phyloP scores from a whole-genome alignment of 2,797 vertebrate genomes.

The Gymnodraco acuticeps region DNA sequence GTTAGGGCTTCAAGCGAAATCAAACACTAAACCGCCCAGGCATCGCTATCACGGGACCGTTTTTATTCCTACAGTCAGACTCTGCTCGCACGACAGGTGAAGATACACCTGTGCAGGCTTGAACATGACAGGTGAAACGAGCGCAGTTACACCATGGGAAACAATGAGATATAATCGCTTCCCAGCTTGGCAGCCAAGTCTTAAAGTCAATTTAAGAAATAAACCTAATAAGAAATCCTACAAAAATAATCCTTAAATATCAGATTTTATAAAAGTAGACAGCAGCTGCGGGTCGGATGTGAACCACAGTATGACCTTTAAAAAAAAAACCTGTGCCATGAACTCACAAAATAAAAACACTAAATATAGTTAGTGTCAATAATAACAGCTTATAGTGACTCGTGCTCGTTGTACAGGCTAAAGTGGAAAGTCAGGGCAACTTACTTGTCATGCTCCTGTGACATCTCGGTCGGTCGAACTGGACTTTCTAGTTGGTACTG shows the following conservation, averaged over 20 bases:
- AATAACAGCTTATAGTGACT: constrained; percentile 41
- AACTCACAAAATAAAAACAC: constrained; percentile 22
- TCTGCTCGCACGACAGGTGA: constrained; percentile 83
- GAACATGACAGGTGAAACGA: constrained; percentile 83
- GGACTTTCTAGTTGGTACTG: constrained; percentile 98
- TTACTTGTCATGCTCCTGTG: constrained; percentile 99
- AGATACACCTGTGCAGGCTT: constrained; percentile 86
- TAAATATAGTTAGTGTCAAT: constrained; percentile 15
- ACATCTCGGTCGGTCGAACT: constrained; percentile 97
- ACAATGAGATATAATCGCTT: constrained; percentile 42
- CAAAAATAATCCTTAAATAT: constrained; percentile 1
- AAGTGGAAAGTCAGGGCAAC: constrained; percentile 80
- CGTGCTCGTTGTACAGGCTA: constrained; percentile 56
- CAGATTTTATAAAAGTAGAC: background rate
- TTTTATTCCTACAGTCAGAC: constrained; percentile 59
- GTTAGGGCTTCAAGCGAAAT: constrained; percentile 69
- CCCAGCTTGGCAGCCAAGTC: constrained; percentile 5
- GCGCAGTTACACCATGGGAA: constrained; percentile 61
- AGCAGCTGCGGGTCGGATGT: constrained; percentile 36
- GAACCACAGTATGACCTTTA: constrained; percentile 13
- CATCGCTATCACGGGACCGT: constrained; percentile 54
- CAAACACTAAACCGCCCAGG: constrained; percentile 71
- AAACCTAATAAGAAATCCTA: background rate
- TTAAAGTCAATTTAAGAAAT: constrained; percentile 17
- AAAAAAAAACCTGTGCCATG: constrained; percentile 34